A percentile compares a stretch with the other conserved stretches of the same genome.
Evolutionary conservation across 2,797 vertebrate genomes (phyloP).

Genomic region (Martes flavigula): DNA sequence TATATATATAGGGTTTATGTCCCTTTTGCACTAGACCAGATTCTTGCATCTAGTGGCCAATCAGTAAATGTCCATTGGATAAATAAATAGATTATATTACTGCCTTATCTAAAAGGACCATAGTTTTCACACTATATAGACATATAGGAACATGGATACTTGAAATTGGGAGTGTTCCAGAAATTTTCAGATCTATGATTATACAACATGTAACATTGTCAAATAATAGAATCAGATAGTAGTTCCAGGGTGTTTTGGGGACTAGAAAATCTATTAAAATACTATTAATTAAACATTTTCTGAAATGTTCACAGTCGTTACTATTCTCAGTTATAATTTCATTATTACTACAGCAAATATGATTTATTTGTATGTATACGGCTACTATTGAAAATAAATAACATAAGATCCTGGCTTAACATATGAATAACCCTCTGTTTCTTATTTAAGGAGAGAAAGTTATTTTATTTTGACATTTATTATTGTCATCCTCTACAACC

Average conservation of each 20-base stretch:
- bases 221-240: not conserved
- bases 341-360: not conserved
- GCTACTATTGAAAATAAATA: not conserved
- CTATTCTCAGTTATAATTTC: not conserved
- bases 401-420: not conserved
- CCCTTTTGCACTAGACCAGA: not conserved
- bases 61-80: not conserved
- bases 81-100: not conserved
- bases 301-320: not conserved
- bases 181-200: not conserved
- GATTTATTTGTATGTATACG: not conserved
- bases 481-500: not conserved
- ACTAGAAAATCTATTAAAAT: not conserved
- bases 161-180: not conserved
- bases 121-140: constrained; percentile 1
- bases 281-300: constrained; percentile 13
- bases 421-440: not conserved
- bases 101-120: not conserved
- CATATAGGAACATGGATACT: not conserved
- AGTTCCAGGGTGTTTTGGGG: not conserved
- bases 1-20: no score
- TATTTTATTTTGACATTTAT: constrained; percentile 3
- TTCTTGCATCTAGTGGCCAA: not conserved
- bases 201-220: not conserved
- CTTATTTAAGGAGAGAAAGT: constrained; percentile 1